Conservation (phyloP, 1,140 invertebrate species). For the Coptotermes formosanus region DNA sequence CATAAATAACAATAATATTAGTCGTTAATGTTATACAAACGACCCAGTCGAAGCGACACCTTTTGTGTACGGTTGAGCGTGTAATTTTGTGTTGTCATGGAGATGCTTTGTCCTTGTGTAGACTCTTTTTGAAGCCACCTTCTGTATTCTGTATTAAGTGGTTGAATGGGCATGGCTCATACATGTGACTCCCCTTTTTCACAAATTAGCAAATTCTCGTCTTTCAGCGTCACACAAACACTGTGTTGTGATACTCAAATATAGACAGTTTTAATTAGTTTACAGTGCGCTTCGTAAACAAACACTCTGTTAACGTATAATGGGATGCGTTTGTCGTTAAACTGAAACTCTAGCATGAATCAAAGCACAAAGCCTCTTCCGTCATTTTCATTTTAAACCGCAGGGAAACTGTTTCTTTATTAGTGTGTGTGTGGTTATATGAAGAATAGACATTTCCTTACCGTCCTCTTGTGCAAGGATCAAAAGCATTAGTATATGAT, state of each 20-base stretch:
- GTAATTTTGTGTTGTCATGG: neutral
- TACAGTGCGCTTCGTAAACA: neutral
- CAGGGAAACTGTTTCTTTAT: neutral
- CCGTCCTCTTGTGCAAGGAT: neutral
- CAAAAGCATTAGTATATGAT: too few species aligned
- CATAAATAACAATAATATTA: too few species aligned
- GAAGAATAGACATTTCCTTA: neutral
- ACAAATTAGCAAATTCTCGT: neutral
- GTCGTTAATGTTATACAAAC: too few species aligned
- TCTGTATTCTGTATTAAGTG: neutral
- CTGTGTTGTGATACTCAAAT: neutral
- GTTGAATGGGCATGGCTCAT: neutral
- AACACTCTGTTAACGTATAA: neutral
- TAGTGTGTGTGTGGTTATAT: neutral
- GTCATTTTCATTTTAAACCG: neutral
- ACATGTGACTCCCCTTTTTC: neutral
- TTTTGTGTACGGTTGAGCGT: neutral
- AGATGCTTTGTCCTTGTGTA: neutral
- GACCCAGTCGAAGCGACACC: too few species aligned
- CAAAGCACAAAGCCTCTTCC: neutral
- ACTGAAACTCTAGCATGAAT: neutral
- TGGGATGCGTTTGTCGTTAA: neutral
- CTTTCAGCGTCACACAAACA: neutral
- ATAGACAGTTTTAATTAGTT: conserved; percentile 9
- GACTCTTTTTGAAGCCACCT: neutral